A percentile compares a stretch with the other conserved stretches of the same genome.
Conservation (phyloP, 2,113 vertebrate genomes). For the Vidua macroura region DNA sequence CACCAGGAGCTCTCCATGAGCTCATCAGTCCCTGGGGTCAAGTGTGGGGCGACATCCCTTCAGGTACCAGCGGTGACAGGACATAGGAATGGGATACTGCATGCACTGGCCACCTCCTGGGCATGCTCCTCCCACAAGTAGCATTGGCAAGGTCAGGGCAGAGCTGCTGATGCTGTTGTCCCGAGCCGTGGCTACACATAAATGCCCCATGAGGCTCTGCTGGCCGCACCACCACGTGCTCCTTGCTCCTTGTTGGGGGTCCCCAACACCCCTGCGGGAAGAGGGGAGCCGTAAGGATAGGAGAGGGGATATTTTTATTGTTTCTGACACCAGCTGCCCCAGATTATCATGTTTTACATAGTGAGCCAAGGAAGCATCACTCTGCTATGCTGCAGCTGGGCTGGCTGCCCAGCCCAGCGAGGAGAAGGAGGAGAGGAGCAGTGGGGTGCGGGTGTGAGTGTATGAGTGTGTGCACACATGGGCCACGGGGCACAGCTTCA, state of each 20-base stretch:
- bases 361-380: conserved; percentile 55
- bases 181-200: rapidly evolving
- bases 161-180: rapidly evolving
- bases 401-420: conserved; percentile 3
- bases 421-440: neutral
- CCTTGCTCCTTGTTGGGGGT: no score
- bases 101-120: rapidly evolving
- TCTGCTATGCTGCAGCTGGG: conserved; percentile 61
- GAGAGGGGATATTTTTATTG: conserved; percentile 52
- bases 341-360: conserved; percentile 33
- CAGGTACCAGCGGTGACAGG: rapidly evolving
- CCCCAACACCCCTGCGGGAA: neutral
- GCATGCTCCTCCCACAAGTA: rapidly evolving
- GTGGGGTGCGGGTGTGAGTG: neutral
- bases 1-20: rapidly evolving
- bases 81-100: neutral
- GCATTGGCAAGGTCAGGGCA: neutral
- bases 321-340: conserved; percentile 52
- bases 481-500: neutral
- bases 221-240: rapidly evolving
- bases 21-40: rapidly evolving
- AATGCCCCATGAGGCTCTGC: neutral
- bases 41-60: rapidly evolving
- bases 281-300: neutral
- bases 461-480: neutral